These are phyloP conservation scores for Dynastes grantii DNA, from an alignment of 2,888 invertebrate genomes.

Conservation along the genomic window DNA sequence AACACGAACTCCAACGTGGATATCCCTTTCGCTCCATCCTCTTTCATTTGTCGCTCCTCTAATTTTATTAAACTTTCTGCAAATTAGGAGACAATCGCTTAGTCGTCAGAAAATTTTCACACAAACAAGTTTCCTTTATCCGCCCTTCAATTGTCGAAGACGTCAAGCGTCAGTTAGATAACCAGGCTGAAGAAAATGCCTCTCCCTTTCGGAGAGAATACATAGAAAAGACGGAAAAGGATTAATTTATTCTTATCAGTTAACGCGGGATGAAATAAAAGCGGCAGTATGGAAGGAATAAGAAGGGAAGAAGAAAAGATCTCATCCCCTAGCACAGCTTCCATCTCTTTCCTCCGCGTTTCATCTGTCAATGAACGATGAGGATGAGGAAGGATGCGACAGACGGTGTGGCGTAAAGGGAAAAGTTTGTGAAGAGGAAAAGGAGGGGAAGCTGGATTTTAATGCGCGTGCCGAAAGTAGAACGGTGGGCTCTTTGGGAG, in stretches of 20 bases:
- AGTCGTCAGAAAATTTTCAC: conserved; percentile 28
- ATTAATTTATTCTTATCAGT: conserved; percentile 47
- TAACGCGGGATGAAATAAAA: conserved; percentile 22
- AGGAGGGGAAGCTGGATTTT: conserved; percentile 10
- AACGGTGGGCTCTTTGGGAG: conserved; percentile 8
- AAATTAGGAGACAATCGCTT: conserved; percentile 38
- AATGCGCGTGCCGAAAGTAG: conserved; percentile 20
- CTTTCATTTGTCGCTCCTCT: not conserved
- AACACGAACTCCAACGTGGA: not conserved
- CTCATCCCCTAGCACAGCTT: not conserved
- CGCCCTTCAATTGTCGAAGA: conserved; percentile 19
- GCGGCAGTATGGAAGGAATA: conserved; percentile 2
- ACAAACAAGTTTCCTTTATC: conserved; percentile 24
- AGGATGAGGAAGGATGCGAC: conserved; percentile 1
- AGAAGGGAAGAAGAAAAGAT: conserved; percentile 2
- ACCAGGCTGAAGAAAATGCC: not conserved
- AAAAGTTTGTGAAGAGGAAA: conserved; percentile 28
- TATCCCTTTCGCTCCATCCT: not conserved
- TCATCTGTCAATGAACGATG: not conserved
- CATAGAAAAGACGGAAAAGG: conserved; percentile 17
- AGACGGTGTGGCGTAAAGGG: conserved; percentile 7
- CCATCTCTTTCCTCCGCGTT: too few species aligned
- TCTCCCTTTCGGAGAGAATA: not conserved
- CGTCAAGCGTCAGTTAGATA: conserved; percentile 13
- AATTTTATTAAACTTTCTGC: conserved; percentile 39